A percentile compares a stretch with the other conserved stretches of the same genome.
Evolutionary conservation across 2,888 invertebrate genomes (phyloP).

Genomic region (Patella pellucida): DNA sequence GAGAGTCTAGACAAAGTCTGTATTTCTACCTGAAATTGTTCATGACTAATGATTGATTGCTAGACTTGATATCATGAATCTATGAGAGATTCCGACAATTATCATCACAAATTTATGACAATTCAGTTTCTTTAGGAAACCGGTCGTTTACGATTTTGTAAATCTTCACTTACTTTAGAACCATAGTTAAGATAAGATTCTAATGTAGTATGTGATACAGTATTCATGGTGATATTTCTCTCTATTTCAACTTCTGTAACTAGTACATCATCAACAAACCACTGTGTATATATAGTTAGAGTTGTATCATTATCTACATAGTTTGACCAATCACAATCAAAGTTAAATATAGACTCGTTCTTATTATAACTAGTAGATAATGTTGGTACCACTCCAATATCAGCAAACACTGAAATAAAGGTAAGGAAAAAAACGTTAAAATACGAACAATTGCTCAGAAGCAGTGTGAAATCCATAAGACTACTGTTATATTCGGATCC

Average conservation of each 20-base stretch:
- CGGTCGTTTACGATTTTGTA: too few relatives aligned
- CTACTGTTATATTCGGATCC: too few relatives aligned
- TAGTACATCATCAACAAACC: conserved; percentile 29
- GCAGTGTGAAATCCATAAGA: too few relatives aligned
- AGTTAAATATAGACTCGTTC: conserved; percentile 30
- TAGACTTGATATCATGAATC: too few relatives aligned
- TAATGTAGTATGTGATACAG: conserved; percentile 19
- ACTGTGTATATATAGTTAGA: conserved; percentile 31
- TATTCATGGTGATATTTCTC: conserved; percentile 27
- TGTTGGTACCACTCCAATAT: conserved; percentile 36
- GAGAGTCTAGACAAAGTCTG: background rate
- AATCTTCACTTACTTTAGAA: conserved; percentile 19
- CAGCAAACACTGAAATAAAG: conserved; percentile 37
- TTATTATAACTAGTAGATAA: conserved; percentile 36
- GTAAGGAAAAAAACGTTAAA: too few relatives aligned
- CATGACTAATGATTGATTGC: too few relatives aligned
- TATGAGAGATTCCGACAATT: too few relatives aligned
- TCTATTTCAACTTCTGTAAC: conserved; percentile 15
- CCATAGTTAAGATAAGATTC: conserved; percentile 18
- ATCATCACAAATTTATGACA: too few relatives aligned
- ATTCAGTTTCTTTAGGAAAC: too few relatives aligned
- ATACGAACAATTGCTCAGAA: too few relatives aligned
- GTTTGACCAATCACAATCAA: conserved; percentile 39
- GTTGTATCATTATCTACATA: conserved; percentile 24
- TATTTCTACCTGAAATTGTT: too few relatives aligned